Evolutionary conservation across 2,113 vertebrate species (phyloP), one percentile per base, ranked within the genome.

Genomic region (Lepisosteus oculatus): DNA sequence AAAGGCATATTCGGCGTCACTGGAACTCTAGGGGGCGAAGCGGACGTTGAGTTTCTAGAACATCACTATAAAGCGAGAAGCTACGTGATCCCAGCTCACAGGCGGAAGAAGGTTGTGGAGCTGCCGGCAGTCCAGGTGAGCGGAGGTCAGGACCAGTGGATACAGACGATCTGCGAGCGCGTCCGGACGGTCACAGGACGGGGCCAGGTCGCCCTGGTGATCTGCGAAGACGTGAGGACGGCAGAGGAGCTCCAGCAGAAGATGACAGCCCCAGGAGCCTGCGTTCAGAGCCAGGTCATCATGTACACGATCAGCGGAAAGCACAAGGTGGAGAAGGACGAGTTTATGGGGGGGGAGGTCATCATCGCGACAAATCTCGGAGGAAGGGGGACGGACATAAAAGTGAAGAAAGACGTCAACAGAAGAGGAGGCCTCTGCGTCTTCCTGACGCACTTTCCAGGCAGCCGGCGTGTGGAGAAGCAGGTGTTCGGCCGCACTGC

Each of bases 161-260:
- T 79, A 17, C 43, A 72, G 61, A 69, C 67, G 3, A 74, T 79
- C 9, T 75, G 75, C 68, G 76, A 74, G 41, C 69, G 51, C 43
- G 12, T 65, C n/a, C 57, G 59, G 17, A 70, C 61, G 44, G 69
- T 17, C 47, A 62, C 72, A 56, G 44, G 65, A 0, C 61, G 68
- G 55, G 75, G 78, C 13, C 77, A 77, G 67, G 73, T 73, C 41
- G 71, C 70, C 4, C 41, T 82, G 29, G 64, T 82, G 0, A 56
- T 80, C 41, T 81, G 78, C 67, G 78, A 80, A 44, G 78, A 80
- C 67, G 68, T 82, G 51, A 80, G 80, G 43, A 81, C 78, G 13
- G 80, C 80, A 17, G 45, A 75, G 57, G 75, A 76, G 55, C 61
- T 79, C 5, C 55, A 81, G 3, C 6, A 14, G 41, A 56, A 76